phyloP scores from a whole-genome alignment of 2,888 invertebrate genomes.

The Trichopoda pennipes region DNA sequence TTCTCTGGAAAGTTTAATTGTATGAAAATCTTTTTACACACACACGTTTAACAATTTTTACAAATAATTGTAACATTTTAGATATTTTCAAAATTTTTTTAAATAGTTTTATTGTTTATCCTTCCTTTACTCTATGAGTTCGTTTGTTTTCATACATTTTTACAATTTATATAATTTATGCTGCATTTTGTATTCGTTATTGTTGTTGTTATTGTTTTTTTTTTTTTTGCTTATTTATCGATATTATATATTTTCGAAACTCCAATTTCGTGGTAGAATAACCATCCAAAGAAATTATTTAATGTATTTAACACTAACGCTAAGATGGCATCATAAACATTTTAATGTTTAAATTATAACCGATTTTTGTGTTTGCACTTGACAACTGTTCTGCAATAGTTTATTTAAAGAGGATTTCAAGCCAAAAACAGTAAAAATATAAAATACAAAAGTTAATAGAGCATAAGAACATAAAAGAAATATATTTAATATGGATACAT shows the following conservation, averaged over 20 bases:
- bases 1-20: too few relatives aligned
- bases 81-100: too few relatives aligned
- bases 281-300: background rate
- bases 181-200: constrained; percentile 43
- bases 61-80: too few relatives aligned
- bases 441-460: constrained; percentile 39
- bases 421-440: constrained; percentile 22
- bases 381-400: background rate
- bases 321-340: constrained; percentile 51
- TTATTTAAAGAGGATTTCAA: constrained; percentile 25
- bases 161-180: constrained; percentile 48
- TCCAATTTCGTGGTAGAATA: background rate
- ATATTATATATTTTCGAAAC: background rate
- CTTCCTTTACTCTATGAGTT: background rate
- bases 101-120: background rate
- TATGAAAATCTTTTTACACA: too few relatives aligned
- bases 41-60: too few relatives aligned
- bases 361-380: background rate
- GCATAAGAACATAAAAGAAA: constrained; percentile 13
- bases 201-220: too few relatives aligned
- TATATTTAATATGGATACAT: constrained; percentile 15
- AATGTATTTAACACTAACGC: constrained; percentile 48
- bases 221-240: constrained; percentile 5
- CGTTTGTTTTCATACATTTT: constrained; percentile 51
- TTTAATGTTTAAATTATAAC: constrained; percentile 50